A percentile compares a stretch with the other conserved stretches of the same genome.
Evolutionary conservation across 2,888 invertebrate species (phyloP).

Genomic region (Junonia oenone): DNA sequence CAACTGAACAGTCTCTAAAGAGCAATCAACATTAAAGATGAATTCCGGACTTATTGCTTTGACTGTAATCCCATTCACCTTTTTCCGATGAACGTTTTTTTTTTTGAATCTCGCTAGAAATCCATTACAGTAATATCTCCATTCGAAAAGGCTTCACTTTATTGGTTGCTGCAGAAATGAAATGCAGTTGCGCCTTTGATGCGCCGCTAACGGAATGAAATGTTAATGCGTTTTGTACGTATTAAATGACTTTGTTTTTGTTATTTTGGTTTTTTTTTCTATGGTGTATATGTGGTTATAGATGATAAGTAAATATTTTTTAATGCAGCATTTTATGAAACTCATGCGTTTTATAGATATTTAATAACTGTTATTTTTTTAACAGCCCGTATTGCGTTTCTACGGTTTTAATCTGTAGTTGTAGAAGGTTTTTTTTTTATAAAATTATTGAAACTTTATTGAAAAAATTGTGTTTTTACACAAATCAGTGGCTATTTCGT

Average conservation of each 20-base stretch:
- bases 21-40: constrained; percentile 11
- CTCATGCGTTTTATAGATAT: too few relatives aligned
- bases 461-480: too few relatives aligned
- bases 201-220: constrained; percentile 27
- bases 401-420: too few relatives aligned
- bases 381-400: too few relatives aligned
- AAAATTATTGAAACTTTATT: too few relatives aligned
- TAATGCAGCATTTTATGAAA: too few relatives aligned
- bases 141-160: constrained; percentile 49
- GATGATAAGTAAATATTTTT: too few relatives aligned
- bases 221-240: constrained; percentile 21
- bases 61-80: constrained; percentile 29
- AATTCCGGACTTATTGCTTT: constrained; percentile 17
- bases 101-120: constrained; percentile 37
- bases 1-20: neutral
- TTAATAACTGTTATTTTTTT: too few relatives aligned
- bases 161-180: constrained; percentile 47
- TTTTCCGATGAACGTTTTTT: constrained; percentile 30
- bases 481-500: too few relatives aligned
- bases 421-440: too few relatives aligned
- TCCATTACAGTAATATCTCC: constrained; percentile 56
- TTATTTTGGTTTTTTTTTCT: neutral
- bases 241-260: constrained; percentile 16
- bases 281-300: too few relatives aligned
- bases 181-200: constrained; percentile 50